Evolutionary conservation across 2,113 vertebrate genomes (phyloP).

Genomic region (Sander vitreus): DNA sequence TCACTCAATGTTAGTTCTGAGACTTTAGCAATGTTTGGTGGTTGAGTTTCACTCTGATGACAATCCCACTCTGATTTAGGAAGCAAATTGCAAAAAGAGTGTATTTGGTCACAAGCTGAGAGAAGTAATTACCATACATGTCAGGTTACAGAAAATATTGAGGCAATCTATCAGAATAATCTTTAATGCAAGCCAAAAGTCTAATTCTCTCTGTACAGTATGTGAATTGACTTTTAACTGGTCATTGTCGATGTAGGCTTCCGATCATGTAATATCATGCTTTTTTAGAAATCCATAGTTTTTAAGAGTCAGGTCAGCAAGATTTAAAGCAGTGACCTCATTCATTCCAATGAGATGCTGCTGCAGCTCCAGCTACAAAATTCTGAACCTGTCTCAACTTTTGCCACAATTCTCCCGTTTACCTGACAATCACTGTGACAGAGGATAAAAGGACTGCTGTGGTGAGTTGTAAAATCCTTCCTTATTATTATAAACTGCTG

Average conservation of each 20-base stretch:
- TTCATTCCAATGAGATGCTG: not conserved
- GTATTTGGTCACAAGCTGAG: not conserved
- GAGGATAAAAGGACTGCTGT: not conserved
- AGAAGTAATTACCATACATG: not conserved
- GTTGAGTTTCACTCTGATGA: too few relatives aligned
- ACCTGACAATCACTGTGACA: not conserved
- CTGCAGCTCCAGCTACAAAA: not conserved
- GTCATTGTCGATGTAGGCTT: not conserved
- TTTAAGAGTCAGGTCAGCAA: too few relatives aligned
- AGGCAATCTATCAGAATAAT: not conserved
- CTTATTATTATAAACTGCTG: not conserved
- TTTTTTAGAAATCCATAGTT: not conserved
- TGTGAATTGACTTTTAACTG: not conserved
- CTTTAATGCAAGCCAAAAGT: not conserved
- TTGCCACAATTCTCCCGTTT: not conserved
- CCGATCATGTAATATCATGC: not conserved
- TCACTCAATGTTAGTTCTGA: not conserved
- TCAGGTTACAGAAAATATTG: slow-evolving; percentile 5
- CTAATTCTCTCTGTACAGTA: not conserved
- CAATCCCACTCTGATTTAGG: too few relatives aligned
- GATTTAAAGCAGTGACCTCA: not conserved
- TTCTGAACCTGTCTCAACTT: not conserved
- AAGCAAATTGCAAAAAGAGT: not conserved
- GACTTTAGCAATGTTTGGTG: too few relatives aligned
- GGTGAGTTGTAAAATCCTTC: not conserved